phyloP scores from a whole-genome alignment of 2,888 invertebrate genomes.

The Scelioninae gen. 1 region DNA sequence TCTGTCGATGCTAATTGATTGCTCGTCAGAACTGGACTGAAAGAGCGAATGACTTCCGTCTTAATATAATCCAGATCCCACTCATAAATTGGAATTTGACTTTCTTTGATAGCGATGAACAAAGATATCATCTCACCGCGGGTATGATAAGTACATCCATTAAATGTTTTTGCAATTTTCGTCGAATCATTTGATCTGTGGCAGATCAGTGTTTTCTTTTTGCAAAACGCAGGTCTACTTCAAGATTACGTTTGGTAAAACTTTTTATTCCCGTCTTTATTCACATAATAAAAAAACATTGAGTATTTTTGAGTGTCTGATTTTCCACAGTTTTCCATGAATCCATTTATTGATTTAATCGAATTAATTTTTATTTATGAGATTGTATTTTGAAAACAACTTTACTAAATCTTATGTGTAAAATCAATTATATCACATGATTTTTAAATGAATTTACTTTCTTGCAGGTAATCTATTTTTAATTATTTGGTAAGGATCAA shows the following conservation, averaged over 20 bases:
- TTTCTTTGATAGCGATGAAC: constrained; percentile 38
- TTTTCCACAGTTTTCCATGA: too few relatives aligned
- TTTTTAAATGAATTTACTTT: background rate
- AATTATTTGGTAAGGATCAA: too few relatives aligned
- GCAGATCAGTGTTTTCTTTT: too few relatives aligned
- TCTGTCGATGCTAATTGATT: constrained; percentile 4
- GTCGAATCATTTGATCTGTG: background rate
- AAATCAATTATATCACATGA: background rate
- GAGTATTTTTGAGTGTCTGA: too few relatives aligned
- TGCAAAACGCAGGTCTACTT: background rate
- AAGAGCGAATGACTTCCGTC: constrained; percentile 48
- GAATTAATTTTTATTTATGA: too few relatives aligned
- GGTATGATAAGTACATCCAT: too few relatives aligned
- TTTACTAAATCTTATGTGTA: background rate
- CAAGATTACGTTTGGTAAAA: too few relatives aligned
- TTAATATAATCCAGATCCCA: constrained; percentile 71
- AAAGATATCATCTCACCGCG: constrained; percentile 41
- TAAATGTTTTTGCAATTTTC: background rate
- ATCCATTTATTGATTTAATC: too few relatives aligned
- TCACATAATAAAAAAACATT: too few relatives aligned
- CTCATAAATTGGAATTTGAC: constrained; percentile 59
- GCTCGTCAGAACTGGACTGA: constrained; percentile 55
- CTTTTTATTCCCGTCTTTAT: too few relatives aligned
- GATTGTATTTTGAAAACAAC: background rate
- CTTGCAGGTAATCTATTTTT: too few relatives aligned